These are phyloP conservation scores for Aradus depressus DNA, from an alignment of 2,888 invertebrate species.

Conservation along the genomic window DNA sequence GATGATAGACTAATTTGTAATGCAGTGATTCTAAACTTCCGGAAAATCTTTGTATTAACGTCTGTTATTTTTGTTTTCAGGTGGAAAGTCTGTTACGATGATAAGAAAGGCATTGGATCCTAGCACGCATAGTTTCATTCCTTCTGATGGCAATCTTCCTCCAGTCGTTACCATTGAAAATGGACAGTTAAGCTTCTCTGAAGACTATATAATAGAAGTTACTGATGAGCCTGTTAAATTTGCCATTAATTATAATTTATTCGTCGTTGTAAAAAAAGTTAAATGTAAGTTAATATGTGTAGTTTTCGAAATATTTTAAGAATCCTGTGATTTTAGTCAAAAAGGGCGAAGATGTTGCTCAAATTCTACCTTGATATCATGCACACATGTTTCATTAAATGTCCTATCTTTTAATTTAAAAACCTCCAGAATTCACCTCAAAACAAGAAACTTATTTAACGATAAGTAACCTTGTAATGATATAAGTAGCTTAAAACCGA, in stretches of 20 bases:
- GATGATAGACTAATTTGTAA: not conserved
- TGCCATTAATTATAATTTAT: constrained; percentile 61
- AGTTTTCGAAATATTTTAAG: not conserved
- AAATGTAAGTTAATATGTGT: constrained; percentile 48
- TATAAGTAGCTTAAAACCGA: no score
- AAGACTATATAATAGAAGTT: constrained; percentile 45
- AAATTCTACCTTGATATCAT: no score
- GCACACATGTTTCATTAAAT: not conserved
- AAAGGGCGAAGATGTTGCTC: no score
- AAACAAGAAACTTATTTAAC: no score
- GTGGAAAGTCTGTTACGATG: constrained; percentile 6
- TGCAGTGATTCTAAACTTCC: no score
- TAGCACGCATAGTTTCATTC: constrained; percentile 46
- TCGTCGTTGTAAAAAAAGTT: constrained; percentile 59
- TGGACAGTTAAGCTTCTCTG: constrained; percentile 43
- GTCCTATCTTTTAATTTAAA: not conserved
- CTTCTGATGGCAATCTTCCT: constrained; percentile 40
- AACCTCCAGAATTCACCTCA: not conserved
- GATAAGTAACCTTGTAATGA: no score
- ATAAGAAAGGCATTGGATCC: constrained; percentile 54
- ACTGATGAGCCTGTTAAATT: constrained; percentile 51
- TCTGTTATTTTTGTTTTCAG: constrained; percentile 31
- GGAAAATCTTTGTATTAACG: no score
- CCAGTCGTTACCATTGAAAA: constrained; percentile 31
- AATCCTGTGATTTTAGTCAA: no score